phyloP scores from a whole-genome alignment of 2,797 vertebrate species.

The Lagodon rhomboides region DNA sequence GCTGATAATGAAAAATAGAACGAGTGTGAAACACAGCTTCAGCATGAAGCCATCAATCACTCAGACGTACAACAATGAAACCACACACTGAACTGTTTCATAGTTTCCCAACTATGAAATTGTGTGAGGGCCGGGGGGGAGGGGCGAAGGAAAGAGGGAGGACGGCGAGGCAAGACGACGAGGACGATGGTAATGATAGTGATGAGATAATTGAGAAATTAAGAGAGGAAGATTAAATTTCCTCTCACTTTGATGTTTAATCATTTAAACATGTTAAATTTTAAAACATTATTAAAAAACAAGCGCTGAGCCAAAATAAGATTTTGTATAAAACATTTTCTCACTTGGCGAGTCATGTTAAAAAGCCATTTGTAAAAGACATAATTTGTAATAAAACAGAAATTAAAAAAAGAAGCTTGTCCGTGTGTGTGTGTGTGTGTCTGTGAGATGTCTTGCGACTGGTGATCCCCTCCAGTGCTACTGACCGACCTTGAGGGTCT shows the following conservation, averaged over 20 bases:
- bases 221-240: slow-evolving; percentile 17
- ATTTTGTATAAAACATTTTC: not conserved
- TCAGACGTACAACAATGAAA: slow-evolving; percentile 82
- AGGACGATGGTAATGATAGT: slow-evolving; percentile 29
- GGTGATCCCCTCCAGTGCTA: slow-evolving; percentile 73
- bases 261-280: slow-evolving; percentile 14
- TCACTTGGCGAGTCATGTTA: not conserved
- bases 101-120: slow-evolving; percentile 74
- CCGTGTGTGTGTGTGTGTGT: slow-evolving; percentile 23
- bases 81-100: slow-evolving; percentile 72
- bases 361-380: not conserved
- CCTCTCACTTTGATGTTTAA: slow-evolving; percentile 23
- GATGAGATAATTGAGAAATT: slow-evolving; percentile 28
- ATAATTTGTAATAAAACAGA: not conserved
- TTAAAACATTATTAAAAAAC: not conserved
- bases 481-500: slow-evolving; percentile 78
- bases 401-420: slow-evolving; percentile 3
- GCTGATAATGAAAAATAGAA: slow-evolving; percentile 86
- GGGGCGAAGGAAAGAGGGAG: not conserved
- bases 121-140: slow-evolving; percentile 43
- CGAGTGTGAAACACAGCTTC: slow-evolving; percentile 83
- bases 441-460: slow-evolving; percentile 52
- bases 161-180: slow-evolving; percentile 21
- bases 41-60: slow-evolving; percentile 87
- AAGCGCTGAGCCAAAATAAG: not conserved